Conservation (phyloP, 2,797 vertebrate genomes). For the Oreochromis mossambicus region DNA sequence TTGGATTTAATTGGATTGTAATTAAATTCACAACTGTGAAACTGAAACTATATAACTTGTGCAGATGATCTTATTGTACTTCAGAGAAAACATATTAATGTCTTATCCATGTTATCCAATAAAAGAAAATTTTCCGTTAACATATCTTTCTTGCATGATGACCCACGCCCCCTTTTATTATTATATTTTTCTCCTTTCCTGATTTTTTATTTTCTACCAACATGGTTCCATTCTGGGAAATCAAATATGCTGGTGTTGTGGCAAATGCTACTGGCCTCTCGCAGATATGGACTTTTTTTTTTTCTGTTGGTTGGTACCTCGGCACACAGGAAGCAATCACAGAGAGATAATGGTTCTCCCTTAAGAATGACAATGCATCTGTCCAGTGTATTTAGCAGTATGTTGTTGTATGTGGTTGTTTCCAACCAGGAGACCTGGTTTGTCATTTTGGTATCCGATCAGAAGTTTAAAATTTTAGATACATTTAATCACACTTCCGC, state of each 20-base stretch:
- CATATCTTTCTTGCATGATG: not conserved
- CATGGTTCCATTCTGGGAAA: not conserved
- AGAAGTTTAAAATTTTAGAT: not conserved
- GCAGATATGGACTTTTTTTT: not conserved
- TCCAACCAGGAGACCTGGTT: not conserved
- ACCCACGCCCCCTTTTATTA: rapidly evolving
- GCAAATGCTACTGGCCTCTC: not conserved
- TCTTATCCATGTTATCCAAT: not conserved
- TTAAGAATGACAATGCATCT: not conserved
- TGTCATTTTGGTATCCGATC: not conserved
- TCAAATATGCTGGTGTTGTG: not conserved
- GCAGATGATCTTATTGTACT: not conserved
- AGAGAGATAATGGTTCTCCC: not conserved
- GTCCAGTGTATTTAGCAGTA: not conserved
- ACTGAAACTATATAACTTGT: not conserved
- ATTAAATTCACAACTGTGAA: not conserved
- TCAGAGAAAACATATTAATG: not conserved
- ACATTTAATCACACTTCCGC: not conserved
- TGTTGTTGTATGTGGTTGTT: not conserved
- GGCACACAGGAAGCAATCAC: not conserved
- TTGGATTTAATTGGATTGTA: not conserved
- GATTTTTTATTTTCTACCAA: not conserved
- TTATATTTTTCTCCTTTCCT: not conserved
- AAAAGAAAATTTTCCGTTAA: not conserved
- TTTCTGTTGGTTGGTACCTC: not conserved